Evolutionary conservation across 2,797 vertebrate species (phyloP), one percentile per base, ranked within the genome.

Genomic region (Melanotaenia parkinsoni): DNA sequence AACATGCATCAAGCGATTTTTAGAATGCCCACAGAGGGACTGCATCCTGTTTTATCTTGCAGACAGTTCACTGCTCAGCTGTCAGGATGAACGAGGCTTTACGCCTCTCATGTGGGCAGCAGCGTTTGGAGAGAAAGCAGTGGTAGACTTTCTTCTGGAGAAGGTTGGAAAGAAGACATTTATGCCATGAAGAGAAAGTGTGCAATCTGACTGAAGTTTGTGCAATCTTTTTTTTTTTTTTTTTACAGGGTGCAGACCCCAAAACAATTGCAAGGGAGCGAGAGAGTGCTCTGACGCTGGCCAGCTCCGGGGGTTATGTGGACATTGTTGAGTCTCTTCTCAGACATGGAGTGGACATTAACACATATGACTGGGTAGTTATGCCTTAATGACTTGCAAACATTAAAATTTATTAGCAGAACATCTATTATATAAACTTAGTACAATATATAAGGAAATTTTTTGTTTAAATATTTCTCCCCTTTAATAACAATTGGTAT

Each of bases 31-130:
- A 4, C 58, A 6, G 5, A 58, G 8, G 22, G 4, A 1, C 14
- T 20, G 28, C 20, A 11, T 32, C 6, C 1, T 33, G 14, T 35
- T 74, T 63, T 1, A 9, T 58, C 77, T 69, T 72, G 20, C 71
- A 99, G 98, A 97, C 1, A 85, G 91, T 37, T 95, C 96, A 16
- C 85, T 98, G 76, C 88, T 99, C 59, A 97, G 97, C 84, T 95
- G 92, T 62, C 94, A 95, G 0, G 98, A 99, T 0, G 97, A 98
- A 58, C 94, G 96, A 1, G 98, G 97, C 43, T 99, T 98, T 77
- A 99, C 97, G 0, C 97, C 98, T 0, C 95, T 99, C 72, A 96
- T 99, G 95, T 99, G 97, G 98, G 97, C 98, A 0, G 95, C 97
- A 0, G 97, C 97, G 0, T 98, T 98, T 0, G 98, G 98, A 50